Percentiles rank a stretch among this genome's conserved stretches.
Conservation (phyloP, 2,888 invertebrate genomes). For the Drosophila infuscata region DNA sequence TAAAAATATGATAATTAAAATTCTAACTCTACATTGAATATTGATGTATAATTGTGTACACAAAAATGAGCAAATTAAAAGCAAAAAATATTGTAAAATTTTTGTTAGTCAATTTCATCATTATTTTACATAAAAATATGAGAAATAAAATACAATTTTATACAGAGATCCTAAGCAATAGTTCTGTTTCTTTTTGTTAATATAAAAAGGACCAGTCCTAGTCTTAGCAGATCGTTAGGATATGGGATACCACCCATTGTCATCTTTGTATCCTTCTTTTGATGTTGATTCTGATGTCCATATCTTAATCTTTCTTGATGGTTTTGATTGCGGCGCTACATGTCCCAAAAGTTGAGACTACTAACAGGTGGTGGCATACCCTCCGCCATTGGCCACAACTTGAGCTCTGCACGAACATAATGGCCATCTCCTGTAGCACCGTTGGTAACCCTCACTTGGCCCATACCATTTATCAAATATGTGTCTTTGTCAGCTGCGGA, state of each 20-base stretch:
- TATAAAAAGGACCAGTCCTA: too few relatives aligned
- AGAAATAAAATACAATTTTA: background rate
- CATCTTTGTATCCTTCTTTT: background rate
- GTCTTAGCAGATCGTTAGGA: too few relatives aligned
- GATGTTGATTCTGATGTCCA: background rate
- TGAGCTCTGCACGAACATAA: slow-evolving; percentile 19
- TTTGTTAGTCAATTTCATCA: too few relatives aligned
- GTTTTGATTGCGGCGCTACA: slow-evolving; percentile 4
- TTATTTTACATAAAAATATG: background rate
- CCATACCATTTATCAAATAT: background rate
- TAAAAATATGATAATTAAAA: too few relatives aligned
- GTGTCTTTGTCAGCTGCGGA: slow-evolving; percentile 27
- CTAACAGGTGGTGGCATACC: too few relatives aligned
- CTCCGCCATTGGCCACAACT: background rate
- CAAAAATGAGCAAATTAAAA: background rate
- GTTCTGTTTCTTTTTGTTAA: background rate
- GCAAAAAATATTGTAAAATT: background rate
- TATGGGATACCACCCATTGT: background rate
- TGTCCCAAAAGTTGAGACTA: slow-evolving; percentile 20
- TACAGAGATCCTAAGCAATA: background rate
- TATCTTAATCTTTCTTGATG: background rate
- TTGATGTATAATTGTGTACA: background rate
- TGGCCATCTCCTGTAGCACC: slow-evolving; percentile 53
- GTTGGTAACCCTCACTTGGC: slow-evolving; percentile 36
- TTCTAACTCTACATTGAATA: background rate